Conservation (phyloP, 2,797 vertebrate species). For the Adrianichthys oophorus region DNA sequence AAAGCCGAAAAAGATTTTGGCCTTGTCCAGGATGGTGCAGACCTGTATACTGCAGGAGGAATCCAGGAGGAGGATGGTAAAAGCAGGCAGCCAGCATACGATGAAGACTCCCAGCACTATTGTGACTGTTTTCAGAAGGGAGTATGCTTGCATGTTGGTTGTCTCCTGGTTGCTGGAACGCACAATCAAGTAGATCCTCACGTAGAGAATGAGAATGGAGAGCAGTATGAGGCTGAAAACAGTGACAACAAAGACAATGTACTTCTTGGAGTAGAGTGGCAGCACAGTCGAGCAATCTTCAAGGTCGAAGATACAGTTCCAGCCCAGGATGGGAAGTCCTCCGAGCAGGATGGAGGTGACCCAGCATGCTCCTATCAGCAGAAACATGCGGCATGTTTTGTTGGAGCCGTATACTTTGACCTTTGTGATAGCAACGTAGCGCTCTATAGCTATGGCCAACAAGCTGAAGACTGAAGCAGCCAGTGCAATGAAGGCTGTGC, state of each 20-base stretch:
- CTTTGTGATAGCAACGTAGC: constrained; percentile 90
- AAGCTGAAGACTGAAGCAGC: constrained; percentile 94
- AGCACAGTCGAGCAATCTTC: constrained; percentile 86
- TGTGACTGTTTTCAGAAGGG: constrained; percentile 92
- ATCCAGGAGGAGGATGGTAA: constrained; percentile 89
- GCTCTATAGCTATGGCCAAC: constrained; percentile 93
- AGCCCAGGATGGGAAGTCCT: constrained; percentile 92
- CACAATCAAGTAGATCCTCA: constrained; percentile 92
- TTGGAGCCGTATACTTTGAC: constrained; percentile 90
- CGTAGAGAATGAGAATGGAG: constrained; percentile 89
- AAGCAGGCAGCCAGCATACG: constrained; percentile 91
- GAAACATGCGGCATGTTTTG: constrained; percentile 90
- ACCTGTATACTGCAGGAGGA: constrained; percentile 76
- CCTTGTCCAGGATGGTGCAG: constrained; percentile 83
- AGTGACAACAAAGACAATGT: constrained; percentile 89
- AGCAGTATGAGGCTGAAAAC: constrained; percentile 88
- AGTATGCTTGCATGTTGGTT: constrained; percentile 80
- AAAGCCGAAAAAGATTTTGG: constrained; percentile 88
- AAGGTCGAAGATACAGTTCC: constrained; percentile 90
- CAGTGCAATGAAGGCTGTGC: constrained; percentile 90
- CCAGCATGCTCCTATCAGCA: constrained; percentile 94
- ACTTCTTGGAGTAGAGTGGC: constrained; percentile 91
- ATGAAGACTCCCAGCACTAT: constrained; percentile 96
- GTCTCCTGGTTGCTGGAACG: constrained; percentile 91
- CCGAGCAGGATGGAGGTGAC: constrained; percentile 87